A percentile compares a stretch with the other conserved stretches of the same genome.
Conservation (phyloP, 2,113 vertebrate species). For the Rhinichthys klamathensis region DNA sequence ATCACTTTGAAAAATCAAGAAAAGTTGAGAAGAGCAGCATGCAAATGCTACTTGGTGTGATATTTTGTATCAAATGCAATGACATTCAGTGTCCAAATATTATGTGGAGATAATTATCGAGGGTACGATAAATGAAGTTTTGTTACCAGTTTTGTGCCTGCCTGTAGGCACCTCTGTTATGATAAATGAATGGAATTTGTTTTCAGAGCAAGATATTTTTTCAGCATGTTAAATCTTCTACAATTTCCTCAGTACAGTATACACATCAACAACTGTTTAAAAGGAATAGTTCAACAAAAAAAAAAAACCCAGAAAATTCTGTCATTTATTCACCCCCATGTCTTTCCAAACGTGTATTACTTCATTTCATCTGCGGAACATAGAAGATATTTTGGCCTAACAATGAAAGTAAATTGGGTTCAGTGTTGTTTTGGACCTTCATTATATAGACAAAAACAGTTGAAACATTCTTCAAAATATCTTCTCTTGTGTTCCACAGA, state of each 20-base stretch:
- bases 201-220: background rate
- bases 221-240: background rate
- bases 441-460: background rate
- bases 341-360: background rate
- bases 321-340: background rate
- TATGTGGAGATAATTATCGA: background rate
- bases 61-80: slow-evolving; percentile 16
- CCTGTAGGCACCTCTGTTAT: background rate
- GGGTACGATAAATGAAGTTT: background rate
- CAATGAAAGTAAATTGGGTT: background rate
- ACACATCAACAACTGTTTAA: background rate
- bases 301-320: background rate
- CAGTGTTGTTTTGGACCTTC: background rate
- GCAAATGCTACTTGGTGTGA: slow-evolving; percentile 1
- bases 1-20: background rate
- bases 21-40: background rate
- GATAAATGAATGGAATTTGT: background rate
- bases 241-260: background rate
- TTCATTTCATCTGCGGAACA: background rate
- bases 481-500: background rate
- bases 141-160: slow-evolving; percentile 30
- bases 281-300: background rate
- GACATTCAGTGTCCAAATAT: slow-evolving; percentile 2
- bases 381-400: background rate
- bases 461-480: background rate